phyloP scores from a whole-genome alignment of 2,888 invertebrate species.

The Timema cristinae region DNA sequence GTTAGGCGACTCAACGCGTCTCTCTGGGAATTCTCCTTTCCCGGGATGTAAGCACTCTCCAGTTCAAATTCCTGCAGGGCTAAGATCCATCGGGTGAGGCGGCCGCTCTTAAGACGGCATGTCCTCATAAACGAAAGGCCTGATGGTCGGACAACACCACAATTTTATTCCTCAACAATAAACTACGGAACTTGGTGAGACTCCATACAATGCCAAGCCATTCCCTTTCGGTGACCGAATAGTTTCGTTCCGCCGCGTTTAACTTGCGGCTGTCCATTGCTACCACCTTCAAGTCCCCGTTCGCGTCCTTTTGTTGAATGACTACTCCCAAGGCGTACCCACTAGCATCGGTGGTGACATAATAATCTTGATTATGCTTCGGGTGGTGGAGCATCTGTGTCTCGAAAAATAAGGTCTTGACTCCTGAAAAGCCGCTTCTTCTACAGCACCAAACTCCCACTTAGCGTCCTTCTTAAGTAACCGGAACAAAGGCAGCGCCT shows the following conservation, averaged over 20 bases:
- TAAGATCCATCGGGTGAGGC: conserved; percentile 30
- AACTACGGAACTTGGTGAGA: conserved; percentile 27
- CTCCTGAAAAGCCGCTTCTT: no score
- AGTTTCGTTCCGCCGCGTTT: conserved; percentile 23
- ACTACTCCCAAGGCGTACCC: no score
- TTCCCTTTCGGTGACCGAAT: conserved; percentile 30
- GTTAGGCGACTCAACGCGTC: conserved; percentile 21
- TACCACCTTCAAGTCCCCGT: conserved; percentile 17
- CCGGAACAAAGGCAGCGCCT: background rate
- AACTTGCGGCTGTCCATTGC: conserved; percentile 30
- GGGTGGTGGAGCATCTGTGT: no score
- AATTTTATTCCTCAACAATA: conserved; percentile 28
- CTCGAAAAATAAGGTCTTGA: no score
- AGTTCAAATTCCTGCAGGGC: conserved; percentile 32
- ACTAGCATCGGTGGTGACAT: no score
- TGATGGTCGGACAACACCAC: conserved; percentile 29
- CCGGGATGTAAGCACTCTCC: conserved; percentile 25
- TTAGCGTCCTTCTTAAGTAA: background rate
- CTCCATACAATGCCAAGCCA: conserved; percentile 28
- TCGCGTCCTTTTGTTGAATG: background rate
- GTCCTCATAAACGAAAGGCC: conserved; percentile 28
- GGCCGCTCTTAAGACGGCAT: conserved; percentile 28
- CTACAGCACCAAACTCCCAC: no score
- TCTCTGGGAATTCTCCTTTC: conserved; percentile 25
- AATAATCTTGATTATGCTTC: no score